Percentiles rank a stretch among this genome's conserved stretches.
These are phyloP conservation scores for Acropora tenuis DNA, from an alignment of 64 coral and sea anemone species.

Conservation along the genomic window DNA sequence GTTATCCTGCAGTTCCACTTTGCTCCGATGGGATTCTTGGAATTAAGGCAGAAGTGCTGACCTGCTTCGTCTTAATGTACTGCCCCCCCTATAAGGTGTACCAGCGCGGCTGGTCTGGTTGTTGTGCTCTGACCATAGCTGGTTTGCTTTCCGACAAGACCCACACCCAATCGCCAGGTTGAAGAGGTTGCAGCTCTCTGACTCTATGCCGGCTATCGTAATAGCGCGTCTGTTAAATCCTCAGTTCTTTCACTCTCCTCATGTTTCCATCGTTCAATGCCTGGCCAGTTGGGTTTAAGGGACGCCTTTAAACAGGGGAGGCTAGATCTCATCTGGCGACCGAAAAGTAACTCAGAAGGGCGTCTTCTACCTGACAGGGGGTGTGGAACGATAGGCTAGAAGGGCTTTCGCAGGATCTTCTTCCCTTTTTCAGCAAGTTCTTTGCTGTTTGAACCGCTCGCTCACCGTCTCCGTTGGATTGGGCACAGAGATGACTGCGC, in stretches of 20 bases:
- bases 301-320: background rate
- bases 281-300: constrained; percentile 29
- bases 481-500: too few relatives aligned
- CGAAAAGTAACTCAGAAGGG: constrained; percentile 55
- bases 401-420: constrained; percentile 18
- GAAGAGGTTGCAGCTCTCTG: constrained; percentile 3
- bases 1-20: background rate
- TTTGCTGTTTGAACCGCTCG: too few relatives aligned
- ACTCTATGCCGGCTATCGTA: constrained; percentile 16
- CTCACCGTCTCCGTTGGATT: too few relatives aligned
- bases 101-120: constrained; percentile 13
- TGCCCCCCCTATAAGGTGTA: background rate
- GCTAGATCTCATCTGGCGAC: constrained; percentile 16
- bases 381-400: constrained; percentile 23
- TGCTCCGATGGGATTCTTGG: background rate
- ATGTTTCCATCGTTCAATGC: constrained; percentile 1
- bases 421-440: too few relatives aligned
- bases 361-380: constrained; percentile 34
- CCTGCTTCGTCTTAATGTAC: constrained; percentile 7
- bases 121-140: background rate
- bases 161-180: constrained; percentile 22
- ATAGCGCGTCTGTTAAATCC: constrained; percentile 35
- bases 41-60: constrained; percentile 22
- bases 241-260: background rate
- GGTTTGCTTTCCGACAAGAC: background rate